Percentiles rank a stretch among this genome's conserved stretches.
Evolutionary conservation across 2,888 invertebrate species (phyloP).

Genomic region (Coenonympha glycerion): DNA sequence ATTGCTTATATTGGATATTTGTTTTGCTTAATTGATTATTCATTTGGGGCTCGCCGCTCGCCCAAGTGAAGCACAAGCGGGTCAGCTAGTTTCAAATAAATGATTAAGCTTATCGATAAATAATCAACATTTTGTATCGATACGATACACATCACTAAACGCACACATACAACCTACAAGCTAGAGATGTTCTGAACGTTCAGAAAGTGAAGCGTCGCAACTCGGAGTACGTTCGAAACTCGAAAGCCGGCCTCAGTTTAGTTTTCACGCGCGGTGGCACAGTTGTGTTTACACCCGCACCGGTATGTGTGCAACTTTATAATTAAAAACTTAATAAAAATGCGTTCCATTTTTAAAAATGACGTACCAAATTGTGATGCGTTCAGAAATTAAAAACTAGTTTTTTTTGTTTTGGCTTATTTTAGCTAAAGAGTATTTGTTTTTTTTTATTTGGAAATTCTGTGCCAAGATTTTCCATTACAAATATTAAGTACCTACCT

Average conservation of each 20-base stretch:
- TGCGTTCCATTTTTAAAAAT: slow-evolving; percentile 31
- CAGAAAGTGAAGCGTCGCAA: slow-evolving; percentile 52
- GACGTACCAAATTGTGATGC: not conserved
- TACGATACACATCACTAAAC: slow-evolving; percentile 24
- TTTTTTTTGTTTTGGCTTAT: too few species aligned
- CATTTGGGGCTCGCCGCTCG: too few species aligned
- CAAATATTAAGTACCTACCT: too few species aligned
- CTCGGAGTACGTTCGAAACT: slow-evolving; percentile 51
- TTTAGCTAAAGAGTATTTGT: too few species aligned
- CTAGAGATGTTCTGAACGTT: slow-evolving; percentile 33
- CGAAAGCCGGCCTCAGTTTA: slow-evolving; percentile 49
- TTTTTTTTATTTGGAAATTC: too few species aligned
- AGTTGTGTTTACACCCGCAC: slow-evolving; percentile 46
- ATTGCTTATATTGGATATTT: too few species aligned
- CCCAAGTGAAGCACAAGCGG: too few species aligned
- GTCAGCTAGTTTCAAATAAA: too few species aligned
- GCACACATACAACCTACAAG: slow-evolving; percentile 23
- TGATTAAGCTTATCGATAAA: slow-evolving; percentile 10
- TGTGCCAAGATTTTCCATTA: too few species aligned
- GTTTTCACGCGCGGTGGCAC: slow-evolving; percentile 44
- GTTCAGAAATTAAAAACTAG: slow-evolving; percentile 6
- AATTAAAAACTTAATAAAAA: slow-evolving; percentile 19
- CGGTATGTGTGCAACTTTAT: slow-evolving; percentile 48
- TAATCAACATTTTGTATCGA: slow-evolving; percentile 26
- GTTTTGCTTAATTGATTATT: too few species aligned